Conservation (phyloP, 2,113 vertebrate genomes). For the Neolamprologus caudopunctatus region DNA sequence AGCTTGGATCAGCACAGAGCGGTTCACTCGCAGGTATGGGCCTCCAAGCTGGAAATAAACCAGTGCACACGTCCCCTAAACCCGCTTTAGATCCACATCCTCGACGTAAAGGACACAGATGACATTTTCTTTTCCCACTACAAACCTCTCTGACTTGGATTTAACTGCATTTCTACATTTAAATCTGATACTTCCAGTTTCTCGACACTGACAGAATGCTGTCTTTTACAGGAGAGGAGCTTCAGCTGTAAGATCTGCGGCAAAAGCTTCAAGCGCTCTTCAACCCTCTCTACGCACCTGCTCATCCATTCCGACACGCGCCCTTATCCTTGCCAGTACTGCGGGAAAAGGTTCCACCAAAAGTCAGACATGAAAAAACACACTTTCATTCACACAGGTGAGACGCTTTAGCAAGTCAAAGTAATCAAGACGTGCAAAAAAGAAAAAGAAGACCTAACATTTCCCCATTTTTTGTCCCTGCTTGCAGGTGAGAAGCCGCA, state of each 20-base stretch:
- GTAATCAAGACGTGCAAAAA: not conserved
- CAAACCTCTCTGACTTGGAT: not conserved
- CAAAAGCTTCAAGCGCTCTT: slow-evolving; percentile 96
- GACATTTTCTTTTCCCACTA: not conserved
- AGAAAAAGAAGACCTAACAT: not conserved
- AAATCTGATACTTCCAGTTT: not conserved
- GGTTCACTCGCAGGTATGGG: slow-evolving; percentile 85
- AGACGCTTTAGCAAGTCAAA: not conserved
- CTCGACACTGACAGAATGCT: not conserved
- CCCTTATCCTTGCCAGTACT: slow-evolving; percentile 96
- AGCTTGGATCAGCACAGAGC: slow-evolving; percentile 93
- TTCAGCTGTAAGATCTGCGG: slow-evolving; percentile 97
- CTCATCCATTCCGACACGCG: slow-evolving; percentile 97
- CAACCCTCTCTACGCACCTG: slow-evolving; percentile 92
- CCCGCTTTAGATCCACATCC: not conserved
- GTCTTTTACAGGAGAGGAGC: slow-evolving; percentile 79
- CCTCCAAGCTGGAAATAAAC: not conserved
- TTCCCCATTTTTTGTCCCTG: not conserved
- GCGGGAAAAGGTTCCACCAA: slow-evolving; percentile 97
- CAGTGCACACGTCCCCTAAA: not conserved
- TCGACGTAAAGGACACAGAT: not conserved
- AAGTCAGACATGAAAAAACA: slow-evolving; percentile 99
- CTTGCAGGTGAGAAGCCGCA: slow-evolving; percentile 92
- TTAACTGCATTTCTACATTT: not conserved
- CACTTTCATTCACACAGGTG: slow-evolving; percentile 98